Base-by-base conservation (phyloP, 2,888 invertebrate genomes). In the Theretra japonica region DNA sequence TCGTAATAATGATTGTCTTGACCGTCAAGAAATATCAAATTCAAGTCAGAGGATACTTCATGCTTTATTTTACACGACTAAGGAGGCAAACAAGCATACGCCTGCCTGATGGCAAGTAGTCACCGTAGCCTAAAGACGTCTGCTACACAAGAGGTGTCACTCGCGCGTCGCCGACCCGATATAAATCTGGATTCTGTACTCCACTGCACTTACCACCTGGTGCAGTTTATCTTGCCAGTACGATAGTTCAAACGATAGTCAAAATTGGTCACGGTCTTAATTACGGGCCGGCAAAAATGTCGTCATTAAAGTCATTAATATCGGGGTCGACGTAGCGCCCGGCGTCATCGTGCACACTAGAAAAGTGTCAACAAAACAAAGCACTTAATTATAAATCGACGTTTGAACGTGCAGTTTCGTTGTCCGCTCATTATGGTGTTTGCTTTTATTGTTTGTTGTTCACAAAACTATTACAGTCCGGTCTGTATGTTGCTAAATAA, bases 261-360 rank as follows among this genome's bases (percentile, higher is more conserved):
- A 53, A 78, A 80, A 80, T 80, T 79, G 79, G 81, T 83, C 80
- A 81, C 74, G 83, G 82, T 81, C 76, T 83, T 83, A 84, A 86
- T 87, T 85, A 78, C 70, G 23, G 76, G 82, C 71, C 74, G 78
- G 82, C 81, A 86, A 88, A 88, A 88, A 86, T 85, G 76, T 80
- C 86, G 83, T 84, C 83, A 87, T 87, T 85, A 83, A 76, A 81
- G 77, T 84, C 76, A 84, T 86, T 86, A 84, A 82, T 82, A 90
- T 86, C 84, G 86, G 84, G 88, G 89, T 87, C 88, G 86, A 80
- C 21, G 48, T 41, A 23, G 80, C 79, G 82, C 76, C 76, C 79
- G 78, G 75, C 80, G 79, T 74, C 79, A 78, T 74, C 77, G 73
- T 73, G 58, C 74, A 72, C 57, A 53, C 23, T 50, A 59, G 30